These are phyloP conservation scores for Cynaeus angustus DNA, from an alignment of 2,888 invertebrate species.

Conservation along the genomic window DNA sequence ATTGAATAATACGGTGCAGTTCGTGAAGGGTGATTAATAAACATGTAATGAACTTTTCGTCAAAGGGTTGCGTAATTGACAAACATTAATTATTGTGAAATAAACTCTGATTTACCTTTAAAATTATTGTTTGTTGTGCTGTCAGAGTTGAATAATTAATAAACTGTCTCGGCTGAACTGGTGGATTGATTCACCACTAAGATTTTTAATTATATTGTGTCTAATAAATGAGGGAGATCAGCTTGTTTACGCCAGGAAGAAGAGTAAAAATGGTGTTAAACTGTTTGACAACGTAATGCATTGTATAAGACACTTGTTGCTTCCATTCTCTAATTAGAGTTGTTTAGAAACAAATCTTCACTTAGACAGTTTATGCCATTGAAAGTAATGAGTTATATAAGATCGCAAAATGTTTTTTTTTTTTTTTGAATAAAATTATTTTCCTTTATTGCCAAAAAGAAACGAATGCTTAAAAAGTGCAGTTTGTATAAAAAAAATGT, in stretches of 20 bases:
- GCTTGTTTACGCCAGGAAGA: background rate
- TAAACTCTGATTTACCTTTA: too few species aligned
- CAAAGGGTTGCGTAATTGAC: constrained; percentile 14
- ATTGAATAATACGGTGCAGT: constrained; percentile 44
- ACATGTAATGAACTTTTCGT: constrained; percentile 36
- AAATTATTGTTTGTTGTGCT: too few species aligned
- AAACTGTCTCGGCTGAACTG: too few species aligned
- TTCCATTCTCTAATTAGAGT: constrained; percentile 31
- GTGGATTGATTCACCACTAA: too few species aligned
- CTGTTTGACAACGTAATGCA: constrained; percentile 19
- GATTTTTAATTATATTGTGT: too few species aligned
- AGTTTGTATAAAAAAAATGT: too few species aligned
- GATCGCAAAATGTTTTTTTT: constrained; percentile 2
- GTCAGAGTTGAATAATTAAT: too few species aligned
- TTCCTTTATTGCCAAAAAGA: too few species aligned
- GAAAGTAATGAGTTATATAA: constrained; percentile 10
- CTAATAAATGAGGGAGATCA: too few species aligned
- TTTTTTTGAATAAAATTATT: too few species aligned
- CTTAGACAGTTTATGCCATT: constrained; percentile 8
- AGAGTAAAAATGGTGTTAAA: constrained; percentile 18
- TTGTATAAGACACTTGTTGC: constrained; percentile 33
- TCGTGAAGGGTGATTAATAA: constrained; percentile 16
- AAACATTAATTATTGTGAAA: constrained; percentile 11
- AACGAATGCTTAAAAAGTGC: too few species aligned
- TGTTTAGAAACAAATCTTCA: constrained; percentile 23